Conservation (phyloP, 2,888 invertebrate species). For the Hypomecis punctinalis region DNA sequence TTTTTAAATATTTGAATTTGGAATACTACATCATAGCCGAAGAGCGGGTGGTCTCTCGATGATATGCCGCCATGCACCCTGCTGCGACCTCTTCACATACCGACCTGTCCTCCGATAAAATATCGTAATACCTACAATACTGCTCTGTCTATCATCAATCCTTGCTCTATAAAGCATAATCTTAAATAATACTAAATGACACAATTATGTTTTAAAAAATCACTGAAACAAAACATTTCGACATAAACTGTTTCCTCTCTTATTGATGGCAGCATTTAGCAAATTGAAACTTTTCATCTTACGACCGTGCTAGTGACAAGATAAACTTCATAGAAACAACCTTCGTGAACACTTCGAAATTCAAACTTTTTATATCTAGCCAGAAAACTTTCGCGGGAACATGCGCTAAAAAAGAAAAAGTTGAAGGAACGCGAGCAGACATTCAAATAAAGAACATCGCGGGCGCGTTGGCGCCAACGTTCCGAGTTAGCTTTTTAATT, state of each 20-base stretch:
- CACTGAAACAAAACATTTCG: too few relatives aligned
- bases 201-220: too few relatives aligned
- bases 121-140: conserved; percentile 47
- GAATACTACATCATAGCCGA: conserved; percentile 53
- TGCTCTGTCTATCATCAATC: conserved; percentile 45
- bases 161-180: conserved; percentile 38
- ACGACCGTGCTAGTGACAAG: background rate
- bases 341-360: conserved; percentile 28
- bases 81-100: conserved; percentile 64
- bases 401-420: conserved; percentile 54
- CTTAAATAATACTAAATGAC: background rate
- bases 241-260: too few relatives aligned
- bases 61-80: conserved; percentile 59
- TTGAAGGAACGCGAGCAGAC: conserved; percentile 60
- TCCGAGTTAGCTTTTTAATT: conserved; percentile 70
- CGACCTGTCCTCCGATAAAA: conserved; percentile 59
- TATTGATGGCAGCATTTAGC: too few relatives aligned
- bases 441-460: conserved; percentile 77
- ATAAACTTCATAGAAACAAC: conserved; percentile 17
- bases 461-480: conserved; percentile 83
- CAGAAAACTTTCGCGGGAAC: conserved; percentile 52
- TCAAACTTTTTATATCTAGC: conserved; percentile 47
- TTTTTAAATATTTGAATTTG: conserved; percentile 42
- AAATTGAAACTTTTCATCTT: too few relatives aligned
- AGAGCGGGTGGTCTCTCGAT: conserved; percentile 68